Evolutionary conservation across 2,888 invertebrate species (phyloP).

Genomic region (Gymnoscelis rufifasciata): DNA sequence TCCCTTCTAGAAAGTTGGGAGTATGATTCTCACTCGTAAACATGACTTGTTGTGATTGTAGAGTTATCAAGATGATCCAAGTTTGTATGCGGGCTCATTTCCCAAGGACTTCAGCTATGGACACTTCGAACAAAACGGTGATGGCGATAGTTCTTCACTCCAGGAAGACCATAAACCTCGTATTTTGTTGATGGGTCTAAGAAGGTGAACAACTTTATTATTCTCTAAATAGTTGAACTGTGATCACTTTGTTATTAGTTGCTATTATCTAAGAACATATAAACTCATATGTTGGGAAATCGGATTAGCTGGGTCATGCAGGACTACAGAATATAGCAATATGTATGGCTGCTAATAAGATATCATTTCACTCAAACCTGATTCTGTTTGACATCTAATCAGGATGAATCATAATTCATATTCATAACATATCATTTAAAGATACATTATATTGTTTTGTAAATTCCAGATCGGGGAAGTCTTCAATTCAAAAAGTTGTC

Average conservation of each 20-base stretch:
- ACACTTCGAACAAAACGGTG: slow-evolving; percentile 89
- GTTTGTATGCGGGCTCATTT: slow-evolving; percentile 82
- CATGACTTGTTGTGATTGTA: slow-evolving; percentile 36
- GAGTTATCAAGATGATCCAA: slow-evolving; percentile 71
- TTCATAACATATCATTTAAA: too few relatives aligned
- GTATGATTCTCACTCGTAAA: slow-evolving; percentile 3
- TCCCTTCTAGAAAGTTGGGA: background rate
- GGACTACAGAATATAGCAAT: too few relatives aligned
- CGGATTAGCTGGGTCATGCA: background rate
- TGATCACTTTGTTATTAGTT: too few relatives aligned
- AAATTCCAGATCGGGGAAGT: slow-evolving; percentile 94
- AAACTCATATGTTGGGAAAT: too few relatives aligned
- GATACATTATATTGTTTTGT: too few relatives aligned
- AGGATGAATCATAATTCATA: too few relatives aligned
- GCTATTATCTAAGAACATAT: too few relatives aligned
- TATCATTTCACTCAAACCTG: too few relatives aligned
- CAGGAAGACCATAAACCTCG: slow-evolving; percentile 92
- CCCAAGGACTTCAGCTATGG: slow-evolving; percentile 96
- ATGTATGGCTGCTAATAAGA: too few relatives aligned
- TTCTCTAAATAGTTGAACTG: too few relatives aligned
- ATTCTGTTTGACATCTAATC: background rate
- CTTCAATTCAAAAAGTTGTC: slow-evolving; percentile 99
- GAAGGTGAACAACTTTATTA: slow-evolving; percentile 80
- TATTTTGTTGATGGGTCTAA: slow-evolving; percentile 95
- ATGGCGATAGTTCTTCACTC: slow-evolving; percentile 79